Base-by-base conservation (phyloP, 1,140 invertebrate genomes). In the Pseudobourletiella spinata region DNA sequence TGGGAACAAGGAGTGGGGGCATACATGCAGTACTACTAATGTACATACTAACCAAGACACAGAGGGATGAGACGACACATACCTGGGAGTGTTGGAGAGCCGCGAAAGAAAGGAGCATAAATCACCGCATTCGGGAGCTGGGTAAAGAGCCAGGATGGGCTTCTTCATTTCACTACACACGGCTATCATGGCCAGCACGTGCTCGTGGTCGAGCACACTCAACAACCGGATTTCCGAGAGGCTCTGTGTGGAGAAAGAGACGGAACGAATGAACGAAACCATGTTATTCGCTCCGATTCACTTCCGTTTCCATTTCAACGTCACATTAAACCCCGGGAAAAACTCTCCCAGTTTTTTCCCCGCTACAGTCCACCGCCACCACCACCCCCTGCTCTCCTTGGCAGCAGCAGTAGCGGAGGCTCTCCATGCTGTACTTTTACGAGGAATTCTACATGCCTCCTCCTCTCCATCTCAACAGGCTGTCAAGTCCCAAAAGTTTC, bases 81-180 rank as follows among this genome's bases (percentile, higher is more conserved):
- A 68, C 67, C 67, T 68, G 59, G 67, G 67, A 26, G 67, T 69
- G 54, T 69, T 69, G 14, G 67, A 46, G 18, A 69, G 64, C 29
- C 67, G 43, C 24, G 64, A 66, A 18, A 69, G 67, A 44, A 69
- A 69, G 15, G 64, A 66, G 57, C 67, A 69, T 42, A 69, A 61
- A 61, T 69, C 67, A 46, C 67, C 67, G 43, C 67, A 69, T 42
- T 69, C 67, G 0, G 67, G 67, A 48, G 64, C 64, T 1, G 64
- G 64, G 32, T 58, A 69, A 16, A 69, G 56, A 29, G 59, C 58
- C 1, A 69, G 18, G 11, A 64, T 39, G 18, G 61, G 64, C 22
- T 64, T 66, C 57, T 69, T 64, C 61, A 66, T 59, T 22, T 66
- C 67, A 48, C 39, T 64, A 30, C 61, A 69, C 24, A 66, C 29